A percentile compares a stretch with the other conserved stretches of the same genome.
Evolutionary conservation across 2,888 invertebrate species (phyloP).

Genomic region (Altica lythri): DNA sequence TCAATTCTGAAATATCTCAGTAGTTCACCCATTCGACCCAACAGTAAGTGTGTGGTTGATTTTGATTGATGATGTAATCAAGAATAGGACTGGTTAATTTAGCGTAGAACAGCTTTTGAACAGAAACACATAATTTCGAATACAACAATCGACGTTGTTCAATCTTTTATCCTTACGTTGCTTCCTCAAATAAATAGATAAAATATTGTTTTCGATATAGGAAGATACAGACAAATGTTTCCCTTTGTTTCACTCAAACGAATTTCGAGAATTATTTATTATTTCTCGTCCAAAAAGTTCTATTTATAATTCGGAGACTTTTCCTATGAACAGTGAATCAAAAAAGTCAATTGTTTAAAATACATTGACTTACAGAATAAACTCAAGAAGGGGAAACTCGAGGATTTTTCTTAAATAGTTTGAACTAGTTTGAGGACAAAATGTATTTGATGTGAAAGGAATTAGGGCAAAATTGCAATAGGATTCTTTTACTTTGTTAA

Average conservation of each 20-base stretch:
- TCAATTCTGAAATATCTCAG: slow-evolving; percentile 31
- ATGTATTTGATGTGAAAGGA: no score
- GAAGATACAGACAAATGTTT: slow-evolving; percentile 35
- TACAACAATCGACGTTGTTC: slow-evolving; percentile 39
- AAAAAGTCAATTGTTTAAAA: slow-evolving; percentile 10
- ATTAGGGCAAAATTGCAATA: no score
- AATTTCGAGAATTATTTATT: slow-evolving; percentile 34
- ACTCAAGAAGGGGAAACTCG: no score
- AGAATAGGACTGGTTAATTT: slow-evolving; percentile 46
- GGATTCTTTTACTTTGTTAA: no score
- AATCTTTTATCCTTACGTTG: slow-evolving; percentile 38
- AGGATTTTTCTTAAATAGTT: no score
- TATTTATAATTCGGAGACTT: slow-evolving; percentile 15
- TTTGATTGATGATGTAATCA: slow-evolving; percentile 52
- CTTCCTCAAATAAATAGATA: slow-evolving; percentile 36
- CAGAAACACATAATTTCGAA: slow-evolving; percentile 46
- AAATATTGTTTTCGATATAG: slow-evolving; percentile 34
- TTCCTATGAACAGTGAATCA: slow-evolving; percentile 5
- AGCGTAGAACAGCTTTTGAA: slow-evolving; percentile 44
- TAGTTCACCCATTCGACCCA: slow-evolving; percentile 30
- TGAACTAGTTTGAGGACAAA: no score
- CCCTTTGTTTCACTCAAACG: slow-evolving; percentile 36
- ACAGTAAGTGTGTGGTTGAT: slow-evolving; percentile 46
- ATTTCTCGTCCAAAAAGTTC: slow-evolving; percentile 22
- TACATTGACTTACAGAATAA: slow-evolving; percentile 7